Percentiles rank a stretch among this genome's conserved stretches.
phyloP scores from a whole-genome alignment of 2,113 vertebrate genomes.

The Callopanchax toddi region DNA sequence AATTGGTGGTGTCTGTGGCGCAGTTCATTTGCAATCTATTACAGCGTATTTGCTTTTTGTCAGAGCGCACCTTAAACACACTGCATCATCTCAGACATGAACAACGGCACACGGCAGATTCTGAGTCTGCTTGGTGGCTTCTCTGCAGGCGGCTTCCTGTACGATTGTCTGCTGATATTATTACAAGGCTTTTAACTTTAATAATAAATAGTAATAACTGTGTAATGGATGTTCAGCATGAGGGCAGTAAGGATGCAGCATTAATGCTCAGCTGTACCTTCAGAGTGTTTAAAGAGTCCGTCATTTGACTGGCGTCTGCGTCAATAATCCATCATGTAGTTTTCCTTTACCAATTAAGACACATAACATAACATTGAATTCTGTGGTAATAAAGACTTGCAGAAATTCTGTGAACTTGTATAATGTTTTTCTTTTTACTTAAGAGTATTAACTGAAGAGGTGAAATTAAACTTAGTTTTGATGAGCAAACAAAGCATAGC shows the following conservation, averaged over 20 bases:
- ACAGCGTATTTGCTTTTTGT: slow-evolving; percentile 77
- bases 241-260: neutral
- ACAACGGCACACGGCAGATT: slow-evolving; percentile 15
- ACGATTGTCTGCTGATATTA: slow-evolving; percentile 2
- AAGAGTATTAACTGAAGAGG: no score
- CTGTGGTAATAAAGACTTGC: no score
- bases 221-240: slow-evolving; percentile 2
- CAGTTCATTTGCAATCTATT: slow-evolving; percentile 81
- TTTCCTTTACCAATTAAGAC: no score
- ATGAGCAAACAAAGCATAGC: slow-evolving; percentile 2
- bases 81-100: slow-evolving; percentile 68
- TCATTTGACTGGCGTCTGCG: no score
- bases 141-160: slow-evolving; percentile 7
- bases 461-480: no score
- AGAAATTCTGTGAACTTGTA: no score
- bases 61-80: slow-evolving; percentile 73
- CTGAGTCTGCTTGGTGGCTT: slow-evolving; percentile 10
- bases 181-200: neutral
- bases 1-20: slow-evolving; percentile 70
- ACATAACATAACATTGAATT: no score
- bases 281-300: neutral
- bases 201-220: slow-evolving; percentile 6
- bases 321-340: no score
- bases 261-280: neutral
- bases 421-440: no score